Base-by-base conservation (phyloP, 2,797 vertebrate genomes). In the Myiotriccus ornatus region DNA sequence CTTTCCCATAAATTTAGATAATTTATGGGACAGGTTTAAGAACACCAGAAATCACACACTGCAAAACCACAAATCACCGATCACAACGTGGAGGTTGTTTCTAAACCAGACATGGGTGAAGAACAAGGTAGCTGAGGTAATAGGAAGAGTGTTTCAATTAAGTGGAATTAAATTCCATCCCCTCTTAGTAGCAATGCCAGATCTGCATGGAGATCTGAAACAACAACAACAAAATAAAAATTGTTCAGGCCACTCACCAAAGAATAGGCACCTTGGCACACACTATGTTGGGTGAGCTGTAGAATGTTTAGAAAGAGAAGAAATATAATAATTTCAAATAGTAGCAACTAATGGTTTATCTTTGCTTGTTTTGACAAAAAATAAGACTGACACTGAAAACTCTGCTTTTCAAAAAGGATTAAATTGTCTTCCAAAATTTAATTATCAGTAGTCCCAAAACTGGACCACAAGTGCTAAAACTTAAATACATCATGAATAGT, bases 11-110 rank as follows among this genome's bases (percentile, higher is more conserved):
- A 91, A 94, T 94, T 88, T 67, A 67, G 34, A 88, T 70, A 76
- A 90, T 96, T 95, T 96, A 96, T 68, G 64, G 74, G 59, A 81
- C 55, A 88, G 30, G 52, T 93, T 96, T 92, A 94, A 94, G 90
- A 95, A 92, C 37, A 96, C 46, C 74, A 93, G 76, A 94, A 95
- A 91, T 95, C 94, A 93, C 71, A 91, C 20, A 89, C 64, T 93
- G 62, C 5, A 6, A 95, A 96, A 80, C 76, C 91, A 97, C 91
- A 96, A 96, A 95, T 96, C 94, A 95, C 85, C 78, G 71, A 91
- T 90, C 88, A 76, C 83, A 96, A 93, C 59, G 67, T 6, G 1
- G 24, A 94, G 37, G 35, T 75, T 96, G 82, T 91, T 96, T 88
- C 69, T 69, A 94, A 84, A 92, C 83, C 37, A 91, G 84, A 44